phyloP scores from a whole-genome alignment of 2,797 vertebrate species.

The Gymnoscopelus braueri region DNA sequence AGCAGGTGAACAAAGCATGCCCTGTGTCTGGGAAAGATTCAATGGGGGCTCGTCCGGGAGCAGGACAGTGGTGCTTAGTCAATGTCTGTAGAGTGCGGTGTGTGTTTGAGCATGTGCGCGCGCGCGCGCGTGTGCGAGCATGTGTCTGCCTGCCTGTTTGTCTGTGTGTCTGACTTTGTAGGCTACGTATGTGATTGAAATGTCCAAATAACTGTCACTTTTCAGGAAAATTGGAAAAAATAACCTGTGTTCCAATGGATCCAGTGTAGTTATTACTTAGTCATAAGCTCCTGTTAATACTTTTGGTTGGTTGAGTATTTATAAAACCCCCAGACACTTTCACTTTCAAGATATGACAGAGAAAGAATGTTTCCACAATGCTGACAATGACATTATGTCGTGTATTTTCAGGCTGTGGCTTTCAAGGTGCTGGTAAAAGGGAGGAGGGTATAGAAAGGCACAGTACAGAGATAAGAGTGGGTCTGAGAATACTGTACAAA shows the following conservation, averaged over 20 bases:
- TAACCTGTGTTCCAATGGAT: too few species aligned
- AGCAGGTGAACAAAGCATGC: conserved; percentile 51
- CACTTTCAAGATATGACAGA: conserved; percentile 82
- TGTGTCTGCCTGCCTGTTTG: too few species aligned
- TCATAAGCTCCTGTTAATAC: too few species aligned
- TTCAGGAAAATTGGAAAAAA: too few species aligned
- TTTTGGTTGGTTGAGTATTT: too few species aligned
- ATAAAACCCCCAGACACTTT: too few species aligned
- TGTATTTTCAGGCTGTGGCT: conserved; percentile 64
- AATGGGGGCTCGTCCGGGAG: conserved; percentile 49
- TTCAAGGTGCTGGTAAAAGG: conserved; percentile 14
- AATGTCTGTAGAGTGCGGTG: conserved; percentile 31
- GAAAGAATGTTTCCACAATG: conserved; percentile 81
- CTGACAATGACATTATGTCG: conserved; percentile 65
- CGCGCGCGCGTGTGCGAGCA: too few species aligned
- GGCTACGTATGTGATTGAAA: too few species aligned
- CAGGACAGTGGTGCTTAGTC: conserved; percentile 65
- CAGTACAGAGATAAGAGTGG: conserved; percentile 58
- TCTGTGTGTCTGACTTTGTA: neutral
- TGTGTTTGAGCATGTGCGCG: conserved; percentile 20
- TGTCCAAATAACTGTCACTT: too few species aligned
- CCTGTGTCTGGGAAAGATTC: conserved; percentile 50
- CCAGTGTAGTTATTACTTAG: too few species aligned
- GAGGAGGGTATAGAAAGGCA: conserved; percentile 72
- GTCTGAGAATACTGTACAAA: conserved; percentile 38